Conservation (phyloP, 2,888 invertebrate species). For the Lydus trimaculatus region DNA sequence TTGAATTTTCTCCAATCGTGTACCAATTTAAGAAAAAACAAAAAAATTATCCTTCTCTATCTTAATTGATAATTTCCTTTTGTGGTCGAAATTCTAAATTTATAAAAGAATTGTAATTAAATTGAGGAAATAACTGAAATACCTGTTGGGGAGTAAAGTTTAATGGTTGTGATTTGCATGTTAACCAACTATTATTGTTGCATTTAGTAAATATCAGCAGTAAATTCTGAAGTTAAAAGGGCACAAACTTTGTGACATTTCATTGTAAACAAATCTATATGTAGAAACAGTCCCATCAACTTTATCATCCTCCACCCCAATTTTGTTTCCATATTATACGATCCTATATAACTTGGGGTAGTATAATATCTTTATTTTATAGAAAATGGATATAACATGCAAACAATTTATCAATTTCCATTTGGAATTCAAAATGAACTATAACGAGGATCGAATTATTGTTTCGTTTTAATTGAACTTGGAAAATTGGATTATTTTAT, state of each 20-base stretch:
- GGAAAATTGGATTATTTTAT: too few relatives aligned
- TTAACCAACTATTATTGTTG: not conserved
- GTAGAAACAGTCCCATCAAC: not conserved
- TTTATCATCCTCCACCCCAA: not conserved
- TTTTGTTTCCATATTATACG: not conserved
- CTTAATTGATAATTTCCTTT: too few relatives aligned
- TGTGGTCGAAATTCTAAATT: too few relatives aligned
- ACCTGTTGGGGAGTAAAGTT: not conserved
- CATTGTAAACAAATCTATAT: not conserved
- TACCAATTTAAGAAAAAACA: not conserved
- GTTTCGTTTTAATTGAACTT: not conserved
- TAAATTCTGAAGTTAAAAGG: not conserved
- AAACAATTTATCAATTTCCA: not conserved
- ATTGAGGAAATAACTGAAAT: not conserved
- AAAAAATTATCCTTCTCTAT: not conserved
- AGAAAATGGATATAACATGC: not conserved
- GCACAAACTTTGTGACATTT: not conserved
- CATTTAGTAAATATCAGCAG: not conserved
- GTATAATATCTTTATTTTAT: not conserved
- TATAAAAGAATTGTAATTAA: too few relatives aligned
- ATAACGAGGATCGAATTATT: not conserved
- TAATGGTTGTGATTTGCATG: slow-evolving; percentile 4
- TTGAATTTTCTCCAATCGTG: not conserved
- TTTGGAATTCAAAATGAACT: too few relatives aligned
- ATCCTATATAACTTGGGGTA: not conserved